Evolutionary conservation across 1,140 invertebrate genomes (phyloP).

Genomic region (Caenorhabditis brenneri): DNA sequence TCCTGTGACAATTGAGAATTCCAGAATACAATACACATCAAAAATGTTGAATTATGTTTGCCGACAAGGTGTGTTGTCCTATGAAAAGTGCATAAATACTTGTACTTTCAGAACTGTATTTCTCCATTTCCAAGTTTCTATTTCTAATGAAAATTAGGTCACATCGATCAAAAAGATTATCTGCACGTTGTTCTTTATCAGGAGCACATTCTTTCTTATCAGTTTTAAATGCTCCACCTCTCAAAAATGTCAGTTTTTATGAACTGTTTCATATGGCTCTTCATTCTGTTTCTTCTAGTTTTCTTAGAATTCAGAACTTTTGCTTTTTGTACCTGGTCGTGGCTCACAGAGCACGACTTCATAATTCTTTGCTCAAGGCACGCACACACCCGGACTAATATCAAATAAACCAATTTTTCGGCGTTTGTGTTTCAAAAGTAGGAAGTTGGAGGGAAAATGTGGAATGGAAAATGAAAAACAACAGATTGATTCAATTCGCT

Average conservation of each 20-base stretch:
- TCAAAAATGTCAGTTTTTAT: not conserved
- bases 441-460: too few relatives aligned
- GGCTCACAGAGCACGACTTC: not conserved
- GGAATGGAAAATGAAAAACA: not conserved
- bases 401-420: not conserved
- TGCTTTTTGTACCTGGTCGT: not conserved
- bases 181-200: not conserved
- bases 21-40: slow-evolving; percentile 4
- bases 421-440: not conserved
- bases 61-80: not conserved
- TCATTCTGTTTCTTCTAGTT: not conserved
- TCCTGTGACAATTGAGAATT: not conserved
- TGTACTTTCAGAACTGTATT: not conserved
- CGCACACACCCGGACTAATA: not conserved
- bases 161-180: slow-evolving; percentile 27
- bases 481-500: not conserved
- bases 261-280: not conserved
- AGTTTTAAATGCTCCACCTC: not conserved
- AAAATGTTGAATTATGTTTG: not conserved
- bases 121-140: not conserved
- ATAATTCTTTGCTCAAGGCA: not conserved
- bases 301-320: not conserved
- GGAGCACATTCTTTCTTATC: not conserved
- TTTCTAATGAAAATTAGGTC: too few relatives aligned
- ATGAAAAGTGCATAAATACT: not conserved